Evolutionary conservation across 2,113 vertebrate genomes (phyloP).

Genomic region (Dromiciops gliroides): DNA sequence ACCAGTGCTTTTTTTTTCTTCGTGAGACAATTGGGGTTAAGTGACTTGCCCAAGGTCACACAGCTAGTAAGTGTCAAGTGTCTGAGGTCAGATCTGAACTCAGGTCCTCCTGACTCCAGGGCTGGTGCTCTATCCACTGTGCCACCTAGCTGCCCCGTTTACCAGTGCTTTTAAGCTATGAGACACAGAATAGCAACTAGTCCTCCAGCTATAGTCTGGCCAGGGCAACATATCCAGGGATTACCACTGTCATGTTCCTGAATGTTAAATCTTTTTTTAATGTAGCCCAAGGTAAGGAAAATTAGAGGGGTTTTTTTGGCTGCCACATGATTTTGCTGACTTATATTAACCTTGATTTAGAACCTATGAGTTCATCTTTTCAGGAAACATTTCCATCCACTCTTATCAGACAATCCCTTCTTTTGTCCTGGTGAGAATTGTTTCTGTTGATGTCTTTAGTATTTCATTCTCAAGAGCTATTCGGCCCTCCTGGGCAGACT

Average conservation of each 20-base stretch:
- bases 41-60: no score
- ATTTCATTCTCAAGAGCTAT: not conserved
- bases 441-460: not conserved
- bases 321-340: not conserved
- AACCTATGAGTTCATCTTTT: not conserved
- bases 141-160: no score
- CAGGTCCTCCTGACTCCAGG: no score
- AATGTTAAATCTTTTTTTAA: not conserved
- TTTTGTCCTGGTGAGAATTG: not conserved
- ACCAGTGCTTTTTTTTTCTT: not conserved
- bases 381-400: not conserved
- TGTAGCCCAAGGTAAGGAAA: not conserved
- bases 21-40: no score
- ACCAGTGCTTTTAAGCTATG: not conserved
- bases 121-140: no score
- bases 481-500: not conserved
- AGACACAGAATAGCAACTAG: not conserved
- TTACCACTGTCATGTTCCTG: not conserved
- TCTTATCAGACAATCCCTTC: not conserved
- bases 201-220: not conserved
- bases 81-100: no score
- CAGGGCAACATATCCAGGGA: not conserved
- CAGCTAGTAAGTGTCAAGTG: no score
- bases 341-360: not conserved
- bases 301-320: not conserved